Evolutionary conservation across 1,140 invertebrate genomes (phyloP), one percentile per base, ranked within the genome.

Genomic region (Schlechtendalia chinensis): DNA sequence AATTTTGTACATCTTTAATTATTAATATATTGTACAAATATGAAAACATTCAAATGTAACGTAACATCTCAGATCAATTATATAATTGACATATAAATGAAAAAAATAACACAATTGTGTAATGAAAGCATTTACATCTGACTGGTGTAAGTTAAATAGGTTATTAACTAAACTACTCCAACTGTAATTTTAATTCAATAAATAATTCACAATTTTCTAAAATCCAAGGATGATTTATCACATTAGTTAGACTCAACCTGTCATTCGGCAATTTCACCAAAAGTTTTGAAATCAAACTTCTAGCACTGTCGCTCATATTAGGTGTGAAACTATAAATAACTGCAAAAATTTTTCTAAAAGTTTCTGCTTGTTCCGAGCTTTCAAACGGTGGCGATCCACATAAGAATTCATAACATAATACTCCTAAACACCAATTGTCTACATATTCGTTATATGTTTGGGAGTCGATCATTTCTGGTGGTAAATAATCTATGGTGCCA

Each of bases 371-470:
- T 4, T 88, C 89, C 56, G 91, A 89, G 77, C 92, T 92, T 83
- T 98, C 93, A 85, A 99, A 99, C 27, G 97, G 97, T n/a, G 97
- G 95, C 75, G 89, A 90, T 0, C 97, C 97, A 6, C 94, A 93
- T 0, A 98, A 88, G 86, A 99, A 97, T 87, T 99, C 97, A 85
- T 97, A 99, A 83, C 94, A 93, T 0, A 98, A 88, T 54, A 99
- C 91, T 45, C 97, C 97, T 59, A 98, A 87, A 86, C 94, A 96
- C 95, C 95, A 97, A 75, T 94, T 89, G 86, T 97, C 94, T 3
- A 95, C 93, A 80, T 90, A 90, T 59, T 93, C 89, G 83, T 93
- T 90, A 84, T 97, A 96, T 0, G 88, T 85, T 84, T 90, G 88
- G 11, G 91, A 88, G 81, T 90, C 89, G 16, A 97, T 89, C 94